A percentile compares a stretch with the other conserved stretches of the same genome.
These are phyloP conservation scores for Anguilla obscura DNA, from an alignment of 2,797 vertebrate species.

Conservation along the genomic window DNA sequence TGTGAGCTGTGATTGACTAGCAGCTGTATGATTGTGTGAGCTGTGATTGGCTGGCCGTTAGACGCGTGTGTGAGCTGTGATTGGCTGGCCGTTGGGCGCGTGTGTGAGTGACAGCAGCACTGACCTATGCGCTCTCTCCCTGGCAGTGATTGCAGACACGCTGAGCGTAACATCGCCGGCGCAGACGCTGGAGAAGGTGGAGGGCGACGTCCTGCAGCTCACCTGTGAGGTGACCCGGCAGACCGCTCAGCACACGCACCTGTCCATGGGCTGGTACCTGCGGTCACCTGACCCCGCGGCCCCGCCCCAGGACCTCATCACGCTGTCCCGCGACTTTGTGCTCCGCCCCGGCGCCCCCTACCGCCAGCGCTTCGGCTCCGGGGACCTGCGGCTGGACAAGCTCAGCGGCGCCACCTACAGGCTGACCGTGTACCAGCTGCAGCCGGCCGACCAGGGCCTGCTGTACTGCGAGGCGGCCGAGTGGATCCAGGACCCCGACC, in stretches of 20 bases:
- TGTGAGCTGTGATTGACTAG: too few relatives aligned
- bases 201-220: conserved; percentile 87
- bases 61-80: too few relatives aligned
- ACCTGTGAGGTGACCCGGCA: conserved; percentile 85
- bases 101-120: not conserved
- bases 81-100: too few relatives aligned
- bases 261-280: conserved; percentile 90
- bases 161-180: conserved; percentile 77
- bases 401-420: conserved; percentile 82
- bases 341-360: conserved; percentile 82
- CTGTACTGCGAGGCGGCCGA: conserved; percentile 92
- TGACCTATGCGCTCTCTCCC: not conserved
- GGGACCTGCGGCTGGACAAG: conserved; percentile 90
- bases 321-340: conserved; percentile 87
- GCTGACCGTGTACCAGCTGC: conserved; percentile 90
- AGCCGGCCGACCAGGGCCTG: conserved; percentile 89
- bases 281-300: conserved; percentile 68
- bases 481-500: conserved; percentile 94
- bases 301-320: conserved; percentile 80
- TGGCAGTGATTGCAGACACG: conserved; percentile 88
- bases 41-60: too few relatives aligned
- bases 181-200: conserved; percentile 89
- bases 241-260: conserved; percentile 87
- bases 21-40: too few relatives aligned
- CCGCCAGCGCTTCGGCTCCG: conserved; percentile 82